A percentile compares a stretch with the other conserved stretches of the same genome.
Evolutionary conservation across 2,797 vertebrate genomes (phyloP).

Genomic region (Lagocephalus sceleratus): DNA sequence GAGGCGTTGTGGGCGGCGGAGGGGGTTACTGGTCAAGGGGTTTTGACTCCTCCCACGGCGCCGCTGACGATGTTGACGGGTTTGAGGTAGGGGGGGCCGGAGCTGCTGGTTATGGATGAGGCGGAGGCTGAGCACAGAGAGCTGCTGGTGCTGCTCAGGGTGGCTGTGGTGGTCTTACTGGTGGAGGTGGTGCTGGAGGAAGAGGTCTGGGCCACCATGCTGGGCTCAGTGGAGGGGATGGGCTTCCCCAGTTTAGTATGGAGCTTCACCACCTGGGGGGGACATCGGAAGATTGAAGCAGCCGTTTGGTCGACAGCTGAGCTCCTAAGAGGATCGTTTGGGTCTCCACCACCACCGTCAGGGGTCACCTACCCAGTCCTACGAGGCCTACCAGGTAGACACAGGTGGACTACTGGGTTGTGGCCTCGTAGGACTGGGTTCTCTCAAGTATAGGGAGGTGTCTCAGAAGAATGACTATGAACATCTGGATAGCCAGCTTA

Average conservation of each 20-base stretch:
- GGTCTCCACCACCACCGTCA: no score
- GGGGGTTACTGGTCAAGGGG: conserved; percentile 47
- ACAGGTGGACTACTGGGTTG: no score
- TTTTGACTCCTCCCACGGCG: conserved; percentile 69
- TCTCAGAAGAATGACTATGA: no score
- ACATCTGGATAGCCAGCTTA: no score
- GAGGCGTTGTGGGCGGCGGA: conserved; percentile 65
- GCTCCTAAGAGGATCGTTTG: no score
- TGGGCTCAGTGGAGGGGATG: conserved; percentile 97
- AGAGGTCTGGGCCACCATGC: conserved; percentile 86
- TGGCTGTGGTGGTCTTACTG: conserved; percentile 80
- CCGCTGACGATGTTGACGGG: conserved; percentile 73
- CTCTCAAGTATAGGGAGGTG: no score
- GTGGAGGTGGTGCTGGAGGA: conserved; percentile 81
- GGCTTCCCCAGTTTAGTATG: conserved; percentile 98
- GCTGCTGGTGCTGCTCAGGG: conserved; percentile 77
- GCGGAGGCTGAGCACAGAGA: conserved; percentile 71
- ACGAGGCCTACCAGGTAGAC: no score
- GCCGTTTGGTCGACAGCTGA: no score
- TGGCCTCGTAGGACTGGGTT: no score
- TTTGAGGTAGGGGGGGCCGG: conserved; percentile 80
- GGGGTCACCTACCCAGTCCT: no score
- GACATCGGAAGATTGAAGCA: neutral
- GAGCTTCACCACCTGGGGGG: conserved; percentile 89
- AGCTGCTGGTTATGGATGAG: conserved; percentile 30